Conservation (phyloP, 2,888 invertebrate species). For the Cataglyphis altisquamis region DNA sequence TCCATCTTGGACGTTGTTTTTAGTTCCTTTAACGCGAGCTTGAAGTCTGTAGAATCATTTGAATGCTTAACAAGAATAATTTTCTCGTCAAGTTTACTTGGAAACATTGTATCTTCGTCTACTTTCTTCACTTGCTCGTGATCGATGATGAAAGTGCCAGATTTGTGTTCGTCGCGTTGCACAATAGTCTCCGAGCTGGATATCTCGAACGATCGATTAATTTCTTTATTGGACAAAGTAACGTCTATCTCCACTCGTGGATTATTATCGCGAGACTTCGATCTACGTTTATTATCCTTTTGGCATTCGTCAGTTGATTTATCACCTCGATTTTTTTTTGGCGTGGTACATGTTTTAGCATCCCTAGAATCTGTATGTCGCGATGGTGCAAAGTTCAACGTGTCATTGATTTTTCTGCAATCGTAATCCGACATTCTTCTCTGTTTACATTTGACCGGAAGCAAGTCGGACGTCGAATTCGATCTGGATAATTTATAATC, state of each 20-base stretch:
- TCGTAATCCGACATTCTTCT: slow-evolving; percentile 72
- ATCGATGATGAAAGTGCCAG: not conserved
- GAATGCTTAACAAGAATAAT: not conserved
- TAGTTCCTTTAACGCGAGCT: slow-evolving; percentile 18
- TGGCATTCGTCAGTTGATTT: not conserved
- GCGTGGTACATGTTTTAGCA: not conserved
- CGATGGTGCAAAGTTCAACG: not conserved
- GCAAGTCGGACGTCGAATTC: slow-evolving; percentile 74
- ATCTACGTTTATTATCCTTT: slow-evolving; percentile 33
- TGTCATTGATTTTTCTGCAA: slow-evolving; percentile 42
- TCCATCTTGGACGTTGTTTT: slow-evolving; percentile 17
- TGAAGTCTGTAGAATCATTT: slow-evolving; percentile 1
- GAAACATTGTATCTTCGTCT: not conserved
- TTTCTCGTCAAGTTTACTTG: not conserved
- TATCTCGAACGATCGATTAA: not conserved
- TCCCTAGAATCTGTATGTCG: not conserved
- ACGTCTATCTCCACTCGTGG: not conserved
- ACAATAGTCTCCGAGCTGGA: not conserved
- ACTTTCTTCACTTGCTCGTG: not conserved
- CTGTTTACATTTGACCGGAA: slow-evolving; percentile 62
- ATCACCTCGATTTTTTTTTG: slow-evolving; percentile 11
- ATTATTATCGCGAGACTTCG: slow-evolving; percentile 33
- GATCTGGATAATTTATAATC: slow-evolving; percentile 73
- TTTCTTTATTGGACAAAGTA: not conserved
- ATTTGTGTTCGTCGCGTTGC: slow-evolving; percentile 10